Evolutionary conservation across 2,888 invertebrate species (phyloP).

Genomic region (Hybos culiciformis): DNA sequence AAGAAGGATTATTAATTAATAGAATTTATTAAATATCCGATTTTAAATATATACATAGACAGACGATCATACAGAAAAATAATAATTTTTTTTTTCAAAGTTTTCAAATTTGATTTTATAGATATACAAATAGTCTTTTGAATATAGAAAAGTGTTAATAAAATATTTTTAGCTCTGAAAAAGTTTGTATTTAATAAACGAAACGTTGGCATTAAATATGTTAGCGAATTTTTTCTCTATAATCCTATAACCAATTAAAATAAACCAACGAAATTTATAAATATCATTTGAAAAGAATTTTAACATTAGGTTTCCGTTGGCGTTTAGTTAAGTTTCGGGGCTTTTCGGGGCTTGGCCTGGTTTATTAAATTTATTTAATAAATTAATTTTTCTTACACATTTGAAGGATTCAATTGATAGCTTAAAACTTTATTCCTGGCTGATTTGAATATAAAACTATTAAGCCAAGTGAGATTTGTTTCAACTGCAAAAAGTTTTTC

Average conservation of each 20-base stretch:
- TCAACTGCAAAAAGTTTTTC: slow-evolving; percentile 67
- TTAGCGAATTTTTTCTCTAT: too few species aligned
- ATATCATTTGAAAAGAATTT: background rate
- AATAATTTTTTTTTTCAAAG: background rate
- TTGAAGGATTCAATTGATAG: slow-evolving; percentile 43
- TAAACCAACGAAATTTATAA: background rate
- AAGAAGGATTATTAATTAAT: background rate
- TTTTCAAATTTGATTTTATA: background rate
- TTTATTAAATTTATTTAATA: background rate
- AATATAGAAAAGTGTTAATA: too few species aligned
- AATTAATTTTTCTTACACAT: slow-evolving; percentile 34
- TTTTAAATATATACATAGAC: background rate
- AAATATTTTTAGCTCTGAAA: too few species aligned
- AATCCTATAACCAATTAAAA: background rate
- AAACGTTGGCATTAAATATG: too few species aligned
- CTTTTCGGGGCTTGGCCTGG: background rate
- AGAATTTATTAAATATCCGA: background rate
- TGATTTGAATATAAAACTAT: slow-evolving; percentile 51
- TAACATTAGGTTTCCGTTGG: slow-evolving; percentile 24
- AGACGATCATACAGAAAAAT: background rate
- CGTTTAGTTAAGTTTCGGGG: slow-evolving; percentile 6
- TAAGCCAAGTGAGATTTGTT: slow-evolving; percentile 49
- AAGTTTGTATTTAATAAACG: too few species aligned
- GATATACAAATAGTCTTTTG: background rate
- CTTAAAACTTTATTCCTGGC: slow-evolving; percentile 48